These are phyloP conservation scores for Hirtodrosophila histrioides DNA, from an alignment of 2,888 invertebrate species.

Conservation along the genomic window DNA sequence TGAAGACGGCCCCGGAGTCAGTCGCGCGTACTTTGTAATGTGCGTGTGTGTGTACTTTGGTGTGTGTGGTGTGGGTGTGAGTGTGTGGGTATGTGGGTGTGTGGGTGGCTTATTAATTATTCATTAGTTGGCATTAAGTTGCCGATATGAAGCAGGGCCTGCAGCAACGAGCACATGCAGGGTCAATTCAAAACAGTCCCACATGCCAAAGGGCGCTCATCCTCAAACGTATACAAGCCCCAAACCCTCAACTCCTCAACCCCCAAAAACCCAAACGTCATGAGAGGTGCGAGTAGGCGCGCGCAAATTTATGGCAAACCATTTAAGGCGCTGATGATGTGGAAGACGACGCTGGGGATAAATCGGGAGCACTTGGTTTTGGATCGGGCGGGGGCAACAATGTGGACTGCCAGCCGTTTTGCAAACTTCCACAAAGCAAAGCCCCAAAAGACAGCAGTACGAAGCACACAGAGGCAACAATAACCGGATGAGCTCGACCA, in stretches of 20 bases:
- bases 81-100: constrained; percentile 19
- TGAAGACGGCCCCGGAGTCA: constrained; percentile 40
- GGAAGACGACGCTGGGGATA: constrained; percentile 67
- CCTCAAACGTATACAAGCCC: constrained; percentile 17
- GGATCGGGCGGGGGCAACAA: background rate
- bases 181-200: constrained; percentile 56
- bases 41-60: background rate
- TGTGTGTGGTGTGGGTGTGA: constrained; percentile 7
- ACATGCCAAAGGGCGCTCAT: constrained; percentile 18
- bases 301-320: constrained; percentile 75
- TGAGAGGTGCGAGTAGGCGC: constrained; percentile 46
- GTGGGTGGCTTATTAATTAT: constrained; percentile 78
- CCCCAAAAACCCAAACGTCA: constrained; percentile 7
- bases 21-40: constrained; percentile 44
- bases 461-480: constrained; percentile 9
- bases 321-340: constrained; percentile 78
- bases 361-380: constrained; percentile 46
- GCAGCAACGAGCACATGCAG: constrained; percentile 38
- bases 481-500: constrained; percentile 15
- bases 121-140: constrained; percentile 80
- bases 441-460: constrained; percentile 28
- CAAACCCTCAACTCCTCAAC: background rate
- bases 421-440: constrained; percentile 49
- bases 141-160: constrained; percentile 56
- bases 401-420: constrained; percentile 29